These are phyloP conservation scores for Malacoraja senta DNA, from an alignment of 2,797 vertebrate species.

Conservation along the genomic window DNA sequence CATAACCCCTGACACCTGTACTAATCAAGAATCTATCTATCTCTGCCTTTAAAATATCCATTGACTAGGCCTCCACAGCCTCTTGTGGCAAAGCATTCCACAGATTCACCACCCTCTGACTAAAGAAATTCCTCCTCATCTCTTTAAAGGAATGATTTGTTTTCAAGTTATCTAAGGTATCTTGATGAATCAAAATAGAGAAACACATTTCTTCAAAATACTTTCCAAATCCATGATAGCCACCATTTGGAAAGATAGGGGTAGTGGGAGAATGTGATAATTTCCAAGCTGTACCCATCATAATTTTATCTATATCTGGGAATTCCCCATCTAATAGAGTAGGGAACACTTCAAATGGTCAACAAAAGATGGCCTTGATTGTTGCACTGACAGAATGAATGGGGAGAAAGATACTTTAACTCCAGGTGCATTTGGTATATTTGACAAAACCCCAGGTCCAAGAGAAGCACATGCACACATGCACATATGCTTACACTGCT, in stretches of 20 bases:
- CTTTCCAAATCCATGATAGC: not conserved
- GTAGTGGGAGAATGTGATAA: not conserved
- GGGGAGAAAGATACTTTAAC: not conserved
- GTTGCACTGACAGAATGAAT: not conserved
- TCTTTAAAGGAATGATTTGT: not conserved
- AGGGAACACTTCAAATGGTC: not conserved
- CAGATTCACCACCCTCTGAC: too few species aligned
- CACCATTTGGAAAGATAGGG: not conserved
- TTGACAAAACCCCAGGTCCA: not conserved
- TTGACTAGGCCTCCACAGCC: too few species aligned
- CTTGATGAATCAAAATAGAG: not conserved
- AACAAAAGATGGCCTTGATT: not conserved
- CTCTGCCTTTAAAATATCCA: too few species aligned
- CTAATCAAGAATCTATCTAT: too few species aligned
- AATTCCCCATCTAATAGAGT: not conserved
- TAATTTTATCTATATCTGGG: too few species aligned
- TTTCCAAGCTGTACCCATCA: not conserved
- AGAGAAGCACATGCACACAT: not conserved
- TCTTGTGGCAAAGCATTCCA: too few species aligned
- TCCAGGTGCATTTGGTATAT: not conserved
- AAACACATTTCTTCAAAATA: not conserved
- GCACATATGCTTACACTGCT: too few species aligned
- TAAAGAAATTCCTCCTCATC: too few species aligned
- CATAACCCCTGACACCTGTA: too few species aligned
- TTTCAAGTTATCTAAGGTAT: not conserved